These are phyloP conservation scores for Panagrolaimus sp. DNA, from an alignment of 1,140 invertebrate species.

Conservation along the genomic window DNA sequence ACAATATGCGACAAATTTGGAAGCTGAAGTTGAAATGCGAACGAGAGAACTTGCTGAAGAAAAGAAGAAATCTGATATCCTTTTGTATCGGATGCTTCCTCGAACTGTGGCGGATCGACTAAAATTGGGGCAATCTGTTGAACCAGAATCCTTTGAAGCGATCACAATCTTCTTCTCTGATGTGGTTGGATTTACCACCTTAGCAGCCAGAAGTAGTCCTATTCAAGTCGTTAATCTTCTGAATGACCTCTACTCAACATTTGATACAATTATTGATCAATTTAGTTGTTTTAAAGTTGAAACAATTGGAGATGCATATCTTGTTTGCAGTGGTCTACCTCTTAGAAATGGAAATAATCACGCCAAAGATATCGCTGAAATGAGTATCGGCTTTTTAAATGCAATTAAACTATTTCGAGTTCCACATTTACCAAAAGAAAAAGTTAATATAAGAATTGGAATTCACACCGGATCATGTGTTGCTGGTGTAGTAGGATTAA, in stretches of 20 bases:
- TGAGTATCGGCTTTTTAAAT: conserved; percentile 21
- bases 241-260: conserved; percentile 75
- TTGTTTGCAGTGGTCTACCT: conserved; percentile 69
- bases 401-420: conserved; percentile 17
- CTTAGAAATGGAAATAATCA: conserved; percentile 65
- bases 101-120: conserved; percentile 66
- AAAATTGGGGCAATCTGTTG: conserved; percentile 79
- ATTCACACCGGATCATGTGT: conserved; percentile 37
- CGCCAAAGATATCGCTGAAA: conserved; percentile 65
- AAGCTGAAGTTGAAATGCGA: conserved; percentile 78
- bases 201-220: conserved; percentile 69
- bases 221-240: conserved; percentile 71
- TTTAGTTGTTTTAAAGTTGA: conserved; percentile 75
- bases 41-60: conserved; percentile 86
- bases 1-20: conserved; percentile 75
- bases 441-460: conserved; percentile 34
- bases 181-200: conserved; percentile 89
- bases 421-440: conserved; percentile 41
- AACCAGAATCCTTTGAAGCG: conserved; percentile 83
- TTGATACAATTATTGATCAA: conserved; percentile 72
- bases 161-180: conserved; percentile 72
- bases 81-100: conserved; percentile 83
- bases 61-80: conserved; percentile 84
- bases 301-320: conserved; percentile 66
- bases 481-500: conserved; percentile 11